Percentiles rank a stretch among this genome's conserved stretches.
phyloP scores from a whole-genome alignment of 2,113 vertebrate species.

The Bolborhynchus lineola region DNA sequence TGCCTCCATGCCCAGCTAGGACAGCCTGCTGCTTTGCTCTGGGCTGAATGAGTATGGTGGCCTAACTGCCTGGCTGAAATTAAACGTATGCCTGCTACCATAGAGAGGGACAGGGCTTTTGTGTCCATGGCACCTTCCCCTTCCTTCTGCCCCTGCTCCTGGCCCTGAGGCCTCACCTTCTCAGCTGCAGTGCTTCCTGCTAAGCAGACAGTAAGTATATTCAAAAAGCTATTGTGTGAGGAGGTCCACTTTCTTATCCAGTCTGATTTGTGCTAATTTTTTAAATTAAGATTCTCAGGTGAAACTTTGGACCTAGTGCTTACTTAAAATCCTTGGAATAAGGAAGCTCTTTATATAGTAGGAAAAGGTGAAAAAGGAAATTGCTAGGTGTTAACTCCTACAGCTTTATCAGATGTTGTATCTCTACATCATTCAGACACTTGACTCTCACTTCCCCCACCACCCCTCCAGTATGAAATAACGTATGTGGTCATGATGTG shows the following conservation, averaged over 20 bases:
- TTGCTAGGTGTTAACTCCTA: neutral
- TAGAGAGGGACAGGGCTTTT: rapidly evolving
- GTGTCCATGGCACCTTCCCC: rapidly evolving
- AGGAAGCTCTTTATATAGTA: neutral
- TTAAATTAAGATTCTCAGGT: neutral
- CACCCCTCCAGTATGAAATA: neutral
- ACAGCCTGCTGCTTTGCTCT: neutral
- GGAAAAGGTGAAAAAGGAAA: neutral
- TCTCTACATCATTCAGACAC: neutral
- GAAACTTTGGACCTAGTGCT: neutral
- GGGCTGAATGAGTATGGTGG: rapidly evolving
- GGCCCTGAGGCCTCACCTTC: rapidly evolving
- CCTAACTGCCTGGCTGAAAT: neutral
- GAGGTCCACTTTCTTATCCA: rapidly evolving
- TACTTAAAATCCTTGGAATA: neutral
- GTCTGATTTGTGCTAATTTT: neutral
- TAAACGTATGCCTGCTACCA: rapidly evolving
- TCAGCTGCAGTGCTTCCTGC: rapidly evolving
- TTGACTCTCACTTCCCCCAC: neutral
- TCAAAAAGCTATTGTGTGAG: no score
- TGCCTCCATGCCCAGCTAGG: no score
- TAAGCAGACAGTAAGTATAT: neutral
- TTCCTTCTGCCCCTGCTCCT: neutral
- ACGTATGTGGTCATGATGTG: neutral
- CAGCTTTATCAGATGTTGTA: neutral